phyloP scores from a whole-genome alignment of 1,140 invertebrate genomes.

The Apis mellifera region DNA sequence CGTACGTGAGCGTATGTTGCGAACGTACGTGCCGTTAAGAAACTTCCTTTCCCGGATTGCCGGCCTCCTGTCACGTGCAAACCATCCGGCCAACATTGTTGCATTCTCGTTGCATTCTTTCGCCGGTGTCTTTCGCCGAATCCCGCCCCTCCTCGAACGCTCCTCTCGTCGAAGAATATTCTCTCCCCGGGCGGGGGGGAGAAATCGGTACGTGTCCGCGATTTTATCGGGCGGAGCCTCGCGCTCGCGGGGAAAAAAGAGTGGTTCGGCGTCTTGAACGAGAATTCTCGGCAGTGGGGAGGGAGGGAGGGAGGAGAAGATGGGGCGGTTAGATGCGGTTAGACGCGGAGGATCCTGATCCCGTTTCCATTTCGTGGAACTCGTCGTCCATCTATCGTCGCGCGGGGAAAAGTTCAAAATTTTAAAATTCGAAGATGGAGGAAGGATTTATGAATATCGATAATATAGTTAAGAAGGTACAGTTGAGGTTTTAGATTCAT shows the following conservation, averaged over 20 bases:
- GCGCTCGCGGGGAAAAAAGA: not conserved
- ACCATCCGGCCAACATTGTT: constrained; percentile 66
- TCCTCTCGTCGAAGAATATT: constrained; percentile 56
- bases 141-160: constrained; percentile 51
- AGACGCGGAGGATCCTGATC: not conserved
- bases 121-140: constrained; percentile 54
- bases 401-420: not conserved
- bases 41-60: constrained; percentile 64
- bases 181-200: constrained; percentile 6
- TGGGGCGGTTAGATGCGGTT: constrained; percentile 9
- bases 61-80: constrained; percentile 64
- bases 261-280: not conserved
- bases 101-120: constrained; percentile 60
- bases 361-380: constrained; percentile 8
- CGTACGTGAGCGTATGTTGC: constrained; percentile 60
- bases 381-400: constrained; percentile 8
- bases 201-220: constrained; percentile 54
- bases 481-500: too few species aligned
- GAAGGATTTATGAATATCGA: too few species aligned
- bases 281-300: constrained; percentile 5
- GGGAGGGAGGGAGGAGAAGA: not conserved
- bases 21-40: constrained; percentile 65
- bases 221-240: constrained; percentile 48
- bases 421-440: too few species aligned
- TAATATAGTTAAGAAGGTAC: too few species aligned